Percentiles rank a stretch among this genome's conserved stretches.
These are phyloP conservation scores for Tragelaphus scriptus DNA, from an alignment of 2,113 vertebrate genomes.

Conservation along the genomic window DNA sequence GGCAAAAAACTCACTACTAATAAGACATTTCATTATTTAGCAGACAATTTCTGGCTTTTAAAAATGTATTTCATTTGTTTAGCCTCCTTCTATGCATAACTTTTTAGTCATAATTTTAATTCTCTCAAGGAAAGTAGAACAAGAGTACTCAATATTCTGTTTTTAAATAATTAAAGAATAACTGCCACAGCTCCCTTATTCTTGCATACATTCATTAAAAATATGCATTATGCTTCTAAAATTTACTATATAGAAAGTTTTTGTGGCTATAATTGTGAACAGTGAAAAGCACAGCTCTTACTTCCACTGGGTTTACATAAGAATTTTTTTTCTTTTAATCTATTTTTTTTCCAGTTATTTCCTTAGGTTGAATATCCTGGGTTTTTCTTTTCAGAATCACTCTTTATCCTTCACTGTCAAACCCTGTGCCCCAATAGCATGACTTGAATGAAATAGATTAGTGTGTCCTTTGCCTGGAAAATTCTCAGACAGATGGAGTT, in stretches of 20 bases:
- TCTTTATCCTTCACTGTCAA: background rate
- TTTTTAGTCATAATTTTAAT: slow-evolving; percentile 46
- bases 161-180: slow-evolving; percentile 68
- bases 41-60: slow-evolving; percentile 27
- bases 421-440: background rate
- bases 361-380: background rate
- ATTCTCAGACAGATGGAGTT: background rate
- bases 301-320: background rate
- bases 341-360: background rate
- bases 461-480: background rate
- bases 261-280: background rate
- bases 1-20: slow-evolving; percentile 38
- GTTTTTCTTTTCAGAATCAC: background rate
- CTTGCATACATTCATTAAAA: slow-evolving; percentile 39
- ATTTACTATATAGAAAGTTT: background rate
- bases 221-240: slow-evolving; percentile 26
- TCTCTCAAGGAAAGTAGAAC: slow-evolving; percentile 40
- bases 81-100: background rate
- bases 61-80: slow-evolving; percentile 55
- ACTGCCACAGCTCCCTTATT: background rate
- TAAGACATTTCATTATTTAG: slow-evolving; percentile 57
- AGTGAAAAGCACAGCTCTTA: background rate
- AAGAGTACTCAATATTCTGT: slow-evolving; percentile 33
- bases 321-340: background rate
- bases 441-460: background rate